Conservation (phyloP, 2,888 invertebrate genomes). For the Cyaniris semiargus region DNA sequence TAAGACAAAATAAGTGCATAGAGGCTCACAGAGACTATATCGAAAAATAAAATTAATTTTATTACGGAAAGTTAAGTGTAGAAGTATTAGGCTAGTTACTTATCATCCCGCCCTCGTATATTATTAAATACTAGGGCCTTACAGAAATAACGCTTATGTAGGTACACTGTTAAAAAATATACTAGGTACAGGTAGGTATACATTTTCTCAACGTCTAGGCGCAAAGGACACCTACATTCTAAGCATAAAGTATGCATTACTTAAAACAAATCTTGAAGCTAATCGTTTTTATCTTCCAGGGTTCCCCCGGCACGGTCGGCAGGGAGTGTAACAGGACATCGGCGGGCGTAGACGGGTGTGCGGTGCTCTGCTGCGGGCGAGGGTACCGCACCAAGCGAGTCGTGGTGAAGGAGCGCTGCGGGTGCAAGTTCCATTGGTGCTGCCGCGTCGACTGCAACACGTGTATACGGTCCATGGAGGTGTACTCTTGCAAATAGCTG, state of each 20-base stretch:
- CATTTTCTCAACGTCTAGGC: no score
- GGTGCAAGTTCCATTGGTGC: slow-evolving; percentile 98
- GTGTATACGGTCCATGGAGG: slow-evolving; percentile 88
- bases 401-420: slow-evolving; percentile 89
- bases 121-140: no score
- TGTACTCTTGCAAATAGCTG: slow-evolving; percentile 91
- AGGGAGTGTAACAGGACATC: slow-evolving; percentile 87
- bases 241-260: neutral
- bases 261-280: neutral
- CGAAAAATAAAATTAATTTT: no score
- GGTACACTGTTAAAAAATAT: no score
- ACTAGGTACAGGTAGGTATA: no score
- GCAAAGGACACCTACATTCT: neutral
- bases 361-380: slow-evolving; percentile 94
- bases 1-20: no score
- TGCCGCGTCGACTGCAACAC: slow-evolving; percentile 96
- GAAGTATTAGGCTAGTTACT: no score
- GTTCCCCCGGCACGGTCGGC: slow-evolving; percentile 83
- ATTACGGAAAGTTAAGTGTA: no score
- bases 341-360: slow-evolving; percentile 91
- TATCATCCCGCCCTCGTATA: no score
- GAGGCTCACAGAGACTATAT: no score
- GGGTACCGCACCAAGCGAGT: slow-evolving; percentile 94
- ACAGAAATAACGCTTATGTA: no score
- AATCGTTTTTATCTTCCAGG: slow-evolving; percentile 51